Conservation (phyloP, 1,140 invertebrate genomes). For the Diorhabda sublineata region DNA sequence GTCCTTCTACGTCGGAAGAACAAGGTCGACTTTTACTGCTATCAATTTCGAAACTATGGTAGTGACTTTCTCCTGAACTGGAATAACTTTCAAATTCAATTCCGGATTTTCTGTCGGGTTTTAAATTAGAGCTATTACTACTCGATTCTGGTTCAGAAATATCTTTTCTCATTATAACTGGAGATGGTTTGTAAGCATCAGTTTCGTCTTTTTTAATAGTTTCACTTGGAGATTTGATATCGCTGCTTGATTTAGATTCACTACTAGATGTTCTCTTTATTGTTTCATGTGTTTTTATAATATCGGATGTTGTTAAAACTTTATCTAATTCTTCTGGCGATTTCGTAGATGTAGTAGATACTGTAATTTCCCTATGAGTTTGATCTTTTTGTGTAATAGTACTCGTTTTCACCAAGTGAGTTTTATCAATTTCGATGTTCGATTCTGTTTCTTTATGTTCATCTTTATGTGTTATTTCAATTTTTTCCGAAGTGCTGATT, state of each 20-base stretch:
- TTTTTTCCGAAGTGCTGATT: slow-evolving; percentile 13
- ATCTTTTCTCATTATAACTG: slow-evolving; percentile 44
- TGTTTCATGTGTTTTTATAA: slow-evolving; percentile 28
- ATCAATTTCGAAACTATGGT: slow-evolving; percentile 81
- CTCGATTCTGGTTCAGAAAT: slow-evolving; percentile 40
- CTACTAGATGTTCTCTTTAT: slow-evolving; percentile 42
- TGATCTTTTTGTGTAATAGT: slow-evolving; percentile 23
- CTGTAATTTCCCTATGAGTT: slow-evolving; percentile 26
- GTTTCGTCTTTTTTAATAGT: slow-evolving; percentile 35
- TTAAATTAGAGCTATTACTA: slow-evolving; percentile 54
- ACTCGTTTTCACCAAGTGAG: slow-evolving; percentile 16
- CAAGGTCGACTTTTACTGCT: slow-evolving; percentile 70
- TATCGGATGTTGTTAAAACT: slow-evolving; percentile 13
- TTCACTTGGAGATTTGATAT: slow-evolving; percentile 46
- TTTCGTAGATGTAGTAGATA: slow-evolving; percentile 19
- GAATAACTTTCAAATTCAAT: slow-evolving; percentile 72
- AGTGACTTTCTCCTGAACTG: slow-evolving; percentile 85
- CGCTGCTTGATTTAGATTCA: slow-evolving; percentile 47
- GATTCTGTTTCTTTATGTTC: slow-evolving; percentile 21
- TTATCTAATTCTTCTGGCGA: slow-evolving; percentile 19
- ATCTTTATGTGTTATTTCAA: slow-evolving; percentile 18
- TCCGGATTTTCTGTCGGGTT: slow-evolving; percentile 58
- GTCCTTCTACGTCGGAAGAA: slow-evolving; percentile 81
- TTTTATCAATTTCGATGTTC: slow-evolving; percentile 23
- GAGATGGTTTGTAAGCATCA: slow-evolving; percentile 27